Percentiles rank a stretch among this genome's conserved stretches.
Evolutionary conservation across 2,888 invertebrate species (phyloP).

Genomic region (Pseudococcus jackbeardsleyi): DNA sequence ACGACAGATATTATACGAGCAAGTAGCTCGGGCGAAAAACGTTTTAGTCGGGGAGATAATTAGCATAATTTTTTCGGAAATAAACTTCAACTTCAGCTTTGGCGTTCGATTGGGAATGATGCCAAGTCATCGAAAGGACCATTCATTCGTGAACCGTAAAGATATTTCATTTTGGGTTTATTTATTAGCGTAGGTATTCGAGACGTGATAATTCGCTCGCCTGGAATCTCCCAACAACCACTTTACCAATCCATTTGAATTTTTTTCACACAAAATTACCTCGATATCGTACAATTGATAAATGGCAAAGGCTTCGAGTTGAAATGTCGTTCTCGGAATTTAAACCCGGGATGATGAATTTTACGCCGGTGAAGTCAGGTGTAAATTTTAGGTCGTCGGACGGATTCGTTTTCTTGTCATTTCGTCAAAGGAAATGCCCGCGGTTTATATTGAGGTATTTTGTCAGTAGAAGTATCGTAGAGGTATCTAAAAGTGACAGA

Average conservation of each 20-base stretch:
- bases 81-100: constrained; percentile 37
- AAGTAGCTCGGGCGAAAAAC: constrained; percentile 5
- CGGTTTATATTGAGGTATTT: too few relatives aligned
- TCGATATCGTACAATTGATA: background rate
- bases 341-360: background rate
- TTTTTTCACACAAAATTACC: background rate
- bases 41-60: constrained; percentile 17
- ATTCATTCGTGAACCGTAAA: constrained; percentile 34
- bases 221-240: constrained; percentile 4
- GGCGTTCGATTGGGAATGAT: constrained; percentile 21
- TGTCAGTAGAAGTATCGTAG: too few relatives aligned
- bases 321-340: background rate
- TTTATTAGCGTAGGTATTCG: background rate
- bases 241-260: constrained; percentile 8
- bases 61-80: constrained; percentile 37
- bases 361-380: background rate
- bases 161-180: constrained; percentile 36
- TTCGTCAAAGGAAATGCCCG: background rate
- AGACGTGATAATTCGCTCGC: constrained; percentile 29
- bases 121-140: constrained; percentile 41
- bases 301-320: background rate
- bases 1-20: constrained; percentile 30
- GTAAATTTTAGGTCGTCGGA: background rate
- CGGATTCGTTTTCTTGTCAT: background rate
- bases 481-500: too few relatives aligned